Percentiles rank a stretch among this genome's conserved stretches.
phyloP scores from a whole-genome alignment of 2,113 vertebrate species.

The Barbus barbus region DNA sequence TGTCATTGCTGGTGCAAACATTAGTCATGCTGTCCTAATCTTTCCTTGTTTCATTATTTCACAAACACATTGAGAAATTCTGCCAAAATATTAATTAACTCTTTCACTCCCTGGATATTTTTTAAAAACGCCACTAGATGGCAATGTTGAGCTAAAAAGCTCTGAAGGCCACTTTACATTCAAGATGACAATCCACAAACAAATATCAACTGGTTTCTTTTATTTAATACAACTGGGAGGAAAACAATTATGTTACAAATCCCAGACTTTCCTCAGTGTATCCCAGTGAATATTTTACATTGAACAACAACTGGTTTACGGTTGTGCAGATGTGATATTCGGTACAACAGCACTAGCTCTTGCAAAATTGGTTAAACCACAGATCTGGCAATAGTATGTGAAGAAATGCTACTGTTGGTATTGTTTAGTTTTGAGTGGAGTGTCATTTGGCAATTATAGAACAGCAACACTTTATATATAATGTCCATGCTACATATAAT shows the following conservation, averaged over 20 bases:
- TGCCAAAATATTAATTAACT: neutral
- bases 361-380: neutral
- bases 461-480: neutral
- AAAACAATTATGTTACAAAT: neutral
- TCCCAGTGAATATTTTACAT: neutral
- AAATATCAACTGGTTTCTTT: neutral
- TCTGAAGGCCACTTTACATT: neutral
- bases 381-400: neutral
- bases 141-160: constrained; percentile 41
- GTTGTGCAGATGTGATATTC: neutral
- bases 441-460: neutral
- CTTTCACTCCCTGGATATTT: neutral
- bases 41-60: constrained; percentile 19
- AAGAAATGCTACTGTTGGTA: neutral
- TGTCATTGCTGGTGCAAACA: neutral
- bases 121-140: constrained; percentile 43
- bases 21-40: neutral
- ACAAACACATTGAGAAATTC: neutral
- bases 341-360: neutral
- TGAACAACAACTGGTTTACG: neutral
- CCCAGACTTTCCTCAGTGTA: neutral
- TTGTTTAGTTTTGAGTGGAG: neutral
- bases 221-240: neutral
- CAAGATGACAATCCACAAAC: neutral
- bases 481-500: neutral